phyloP scores from a whole-genome alignment of 1,140 invertebrate genomes.

The Drosophila miranda region DNA sequence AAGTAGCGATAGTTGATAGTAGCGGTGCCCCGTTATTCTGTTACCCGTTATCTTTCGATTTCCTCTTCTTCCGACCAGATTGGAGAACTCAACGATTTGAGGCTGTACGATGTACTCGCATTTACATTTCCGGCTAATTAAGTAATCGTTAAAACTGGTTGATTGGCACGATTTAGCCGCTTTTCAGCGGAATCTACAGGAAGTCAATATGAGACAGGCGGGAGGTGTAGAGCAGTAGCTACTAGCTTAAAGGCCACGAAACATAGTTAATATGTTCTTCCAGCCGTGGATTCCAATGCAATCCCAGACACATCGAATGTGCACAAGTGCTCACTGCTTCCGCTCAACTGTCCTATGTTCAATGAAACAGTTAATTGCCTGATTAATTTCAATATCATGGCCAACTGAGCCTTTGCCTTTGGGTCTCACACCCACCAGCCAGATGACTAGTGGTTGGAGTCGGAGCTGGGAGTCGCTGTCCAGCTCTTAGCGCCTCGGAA shows the following conservation, averaged over 20 bases:
- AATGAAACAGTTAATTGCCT: slow-evolving; percentile 23
- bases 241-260: too few species aligned
- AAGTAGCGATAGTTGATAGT: slow-evolving; percentile 15
- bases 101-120: slow-evolving; percentile 25
- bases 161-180: slow-evolving; percentile 35
- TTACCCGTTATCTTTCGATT: slow-evolving; percentile 4
- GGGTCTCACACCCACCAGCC: too few species aligned
- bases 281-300: too few species aligned
- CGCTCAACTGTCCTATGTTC: neutral
- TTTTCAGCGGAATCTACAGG: slow-evolving; percentile 36
- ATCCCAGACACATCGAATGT: too few species aligned
- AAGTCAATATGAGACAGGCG: slow-evolving; percentile 19
- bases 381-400: too few species aligned
- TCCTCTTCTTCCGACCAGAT: neutral
- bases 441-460: neutral
- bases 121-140: slow-evolving; percentile 65
- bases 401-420: too few species aligned
- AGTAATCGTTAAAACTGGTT: slow-evolving; percentile 47
- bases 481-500: too few species aligned
- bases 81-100: slow-evolving; percentile 43
- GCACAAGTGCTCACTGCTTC: too few species aligned
- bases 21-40: slow-evolving; percentile 8
- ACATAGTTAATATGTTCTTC: too few species aligned
- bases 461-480: too few species aligned
- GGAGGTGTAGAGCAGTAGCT: neutral